Base-by-base conservation (phyloP, 2,113 vertebrate species). In the Podilymbus podiceps region DNA sequence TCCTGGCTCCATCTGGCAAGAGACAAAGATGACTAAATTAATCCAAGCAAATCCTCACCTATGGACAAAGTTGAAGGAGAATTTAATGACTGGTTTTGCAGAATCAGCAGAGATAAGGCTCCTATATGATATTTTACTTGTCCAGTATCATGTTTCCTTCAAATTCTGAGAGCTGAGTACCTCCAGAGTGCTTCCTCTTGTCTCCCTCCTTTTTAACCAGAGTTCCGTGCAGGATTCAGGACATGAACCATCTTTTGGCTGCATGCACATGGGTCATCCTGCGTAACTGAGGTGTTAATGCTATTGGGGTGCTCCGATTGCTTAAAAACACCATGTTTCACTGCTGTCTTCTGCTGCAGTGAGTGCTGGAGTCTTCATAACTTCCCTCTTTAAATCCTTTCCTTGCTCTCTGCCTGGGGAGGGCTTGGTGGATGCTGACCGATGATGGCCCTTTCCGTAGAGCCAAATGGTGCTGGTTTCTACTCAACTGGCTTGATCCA, bases 391-490 rank as follows among this genome's bases (percentile, higher is more conserved):
- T 47, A 35, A 62, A 73, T n/a, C 33, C 20, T 6, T n/a, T 62
- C 40, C 42, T 52, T 74, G 28, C 22, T 85, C 3, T 64, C 55
- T 74, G 31, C 50, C 50, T 64, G 25, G 21, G 3, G 25, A 62
- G 44, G 40, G 22, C 22, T 42, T 24, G 40, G 6, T 9, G 31
- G 24, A 35, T 60, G n/a, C n/a, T 2, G 3, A 8, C 1, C 1
- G 5, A 21, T 23, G 50, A 21, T 27, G 23, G 16, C 5, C 38
- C 50, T 68, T 77, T 40, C 42, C 2, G 2, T 8, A 67, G 30
- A 38, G 6, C 24, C 30, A 63, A n/a, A 17, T 2, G 33, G 28
- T n/a, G 35, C 47, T 25, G 24, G 8, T 60, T 81, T 63, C 49
- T 35, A 6, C 62, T 47, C 7, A 28, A 33, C 18, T 18, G 42